Base-by-base conservation (phyloP, 2,888 invertebrate genomes). In the Phymatocera aterrima region DNA sequence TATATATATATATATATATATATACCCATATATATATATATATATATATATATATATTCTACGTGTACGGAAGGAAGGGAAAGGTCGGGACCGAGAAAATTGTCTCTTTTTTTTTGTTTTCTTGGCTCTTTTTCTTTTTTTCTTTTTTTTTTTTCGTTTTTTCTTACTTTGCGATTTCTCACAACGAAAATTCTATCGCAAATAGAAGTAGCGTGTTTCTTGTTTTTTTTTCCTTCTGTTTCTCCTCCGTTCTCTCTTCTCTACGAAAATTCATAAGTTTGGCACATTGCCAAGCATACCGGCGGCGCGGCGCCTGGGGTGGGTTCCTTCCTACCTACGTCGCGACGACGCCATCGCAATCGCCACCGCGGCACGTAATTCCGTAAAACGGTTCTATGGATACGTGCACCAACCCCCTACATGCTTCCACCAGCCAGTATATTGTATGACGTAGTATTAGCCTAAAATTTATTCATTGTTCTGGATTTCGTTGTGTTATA, bases 261-360 rank as follows among this genome's bases (percentile, higher is more conserved):
- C 31, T 34, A 34, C 8, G 31, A 60, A 75, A 75, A 75, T 75
- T 75, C 75, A 75, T 75, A 75, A 75, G 15, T 72, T 75, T 75
- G 75, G 75, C 75, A 75, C 12, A 5, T 10, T 24, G 75, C 75
- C 75, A 75, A n/a, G 54, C 75, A 75, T 57, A 75, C 75, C 21
- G 24, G 43, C 54, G 75, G 75, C 75, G 75, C 54, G 46, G 68
- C 46, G 68, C 64, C 72, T 34, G 31, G 51, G 31, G 72, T 51
- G 12, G n/a, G n/a, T n/a, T n/a, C n/a, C n/a, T n/a, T n/a, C n/a
- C n/a, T n/a, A n/a, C n/a, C 28, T 15, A 37, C 31, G 10, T 37
- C 51, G 51, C 72, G 72, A 72, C 72, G 72, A 48, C 72, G 34
- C 40, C 40, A n/a, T n/a, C n/a, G n/a, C n/a, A n/a, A n/a, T n/a